Conservation (phyloP, 2,888 invertebrate species). For the Ormyrus labotus region DNA sequence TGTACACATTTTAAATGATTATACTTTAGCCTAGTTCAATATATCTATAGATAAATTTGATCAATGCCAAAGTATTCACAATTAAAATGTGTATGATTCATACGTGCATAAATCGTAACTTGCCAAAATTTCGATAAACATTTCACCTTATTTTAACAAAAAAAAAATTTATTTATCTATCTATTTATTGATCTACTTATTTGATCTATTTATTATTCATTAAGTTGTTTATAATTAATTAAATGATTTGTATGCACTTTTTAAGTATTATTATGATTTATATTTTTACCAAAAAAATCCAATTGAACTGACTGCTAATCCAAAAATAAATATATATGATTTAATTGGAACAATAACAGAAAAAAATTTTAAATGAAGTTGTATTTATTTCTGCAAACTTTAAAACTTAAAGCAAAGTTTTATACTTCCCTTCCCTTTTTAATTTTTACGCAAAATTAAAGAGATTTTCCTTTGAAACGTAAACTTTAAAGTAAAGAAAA, state of each 20-base stretch:
- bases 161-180: conserved; percentile 38
- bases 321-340: conserved; percentile 21
- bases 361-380: conserved; percentile 36
- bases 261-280: conserved; percentile 39
- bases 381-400: conserved; percentile 13
- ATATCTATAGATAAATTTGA: no score
- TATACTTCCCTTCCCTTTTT: neutral
- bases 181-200: conserved; percentile 21
- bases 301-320: conserved; percentile 37
- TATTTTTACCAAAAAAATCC: conserved; percentile 44
- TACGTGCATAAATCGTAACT: no score
- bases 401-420: no score
- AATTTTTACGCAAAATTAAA: conserved; percentile 3
- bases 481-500: no score
- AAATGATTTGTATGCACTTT: conserved; percentile 36
- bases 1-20: no score
- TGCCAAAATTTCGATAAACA: no score
- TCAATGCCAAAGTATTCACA: no score
- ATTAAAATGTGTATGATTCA: no score
- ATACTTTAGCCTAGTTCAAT: no score
- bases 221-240: conserved; percentile 34
- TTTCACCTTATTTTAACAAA: neutral
- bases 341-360: conserved; percentile 41
- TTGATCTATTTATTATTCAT: conserved; percentile 29
- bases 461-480: no score